These are phyloP conservation scores for Hydraecia micacea DNA, from an alignment of 2,888 invertebrate genomes.

Conservation along the genomic window DNA sequence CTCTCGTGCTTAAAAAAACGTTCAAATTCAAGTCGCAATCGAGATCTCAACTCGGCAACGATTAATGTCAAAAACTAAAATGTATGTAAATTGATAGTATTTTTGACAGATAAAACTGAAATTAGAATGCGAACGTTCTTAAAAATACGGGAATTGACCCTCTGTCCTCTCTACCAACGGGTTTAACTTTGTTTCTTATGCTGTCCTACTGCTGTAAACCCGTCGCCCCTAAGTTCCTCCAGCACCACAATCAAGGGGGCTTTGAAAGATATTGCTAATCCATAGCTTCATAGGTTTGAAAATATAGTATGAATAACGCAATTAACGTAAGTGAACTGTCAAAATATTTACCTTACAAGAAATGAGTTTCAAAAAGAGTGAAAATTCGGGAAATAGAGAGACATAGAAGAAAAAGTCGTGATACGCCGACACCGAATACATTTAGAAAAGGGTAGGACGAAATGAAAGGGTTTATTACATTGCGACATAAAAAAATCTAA, in stretches of 20 bases:
- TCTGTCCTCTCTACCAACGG: neutral
- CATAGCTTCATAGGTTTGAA: too few relatives aligned
- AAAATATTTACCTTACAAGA: too few relatives aligned
- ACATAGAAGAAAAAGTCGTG: neutral
- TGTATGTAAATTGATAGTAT: neutral
- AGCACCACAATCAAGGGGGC: neutral
- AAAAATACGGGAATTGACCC: neutral
- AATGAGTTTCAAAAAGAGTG: neutral
- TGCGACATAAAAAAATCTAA: constrained; percentile 8
- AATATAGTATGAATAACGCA: neutral
- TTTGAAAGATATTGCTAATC: neutral
- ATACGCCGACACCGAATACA: neutral
- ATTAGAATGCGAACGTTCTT: neutral
- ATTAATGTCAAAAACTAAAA: too few relatives aligned
- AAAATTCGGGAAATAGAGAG: neutral
- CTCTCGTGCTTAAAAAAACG: too few relatives aligned
- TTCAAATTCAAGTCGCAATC: neutral
- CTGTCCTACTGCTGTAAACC: neutral
- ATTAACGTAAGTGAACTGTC: neutral
- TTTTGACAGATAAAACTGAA: neutral
- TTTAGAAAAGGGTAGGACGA: neutral
- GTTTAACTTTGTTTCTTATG: neutral
- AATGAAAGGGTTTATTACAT: neutral
- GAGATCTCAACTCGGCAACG: neutral
- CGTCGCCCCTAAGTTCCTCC: neutral